Conservation (phyloP, 2,888 invertebrate genomes). For the Dromius quadrimaculatus region DNA sequence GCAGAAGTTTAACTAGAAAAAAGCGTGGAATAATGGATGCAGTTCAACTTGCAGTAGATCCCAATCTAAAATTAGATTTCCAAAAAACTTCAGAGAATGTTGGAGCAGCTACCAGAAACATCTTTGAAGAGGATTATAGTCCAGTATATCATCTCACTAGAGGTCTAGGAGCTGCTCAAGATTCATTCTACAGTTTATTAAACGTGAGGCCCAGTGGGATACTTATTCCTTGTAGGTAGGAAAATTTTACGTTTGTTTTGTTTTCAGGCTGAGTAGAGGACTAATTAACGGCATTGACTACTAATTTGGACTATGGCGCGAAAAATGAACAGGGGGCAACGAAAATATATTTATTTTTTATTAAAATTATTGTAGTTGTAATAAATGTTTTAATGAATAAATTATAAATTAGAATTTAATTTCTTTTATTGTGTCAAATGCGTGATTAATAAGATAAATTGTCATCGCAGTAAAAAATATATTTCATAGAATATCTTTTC, state of each 20-base stretch:
- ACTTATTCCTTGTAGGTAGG: conserved; percentile 41
- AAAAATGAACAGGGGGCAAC: conserved; percentile 14
- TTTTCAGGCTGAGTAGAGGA: conserved; percentile 10
- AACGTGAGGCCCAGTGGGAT: conserved; percentile 29
- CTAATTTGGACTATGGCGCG: not conserved
- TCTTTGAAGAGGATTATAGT: conserved; percentile 63
- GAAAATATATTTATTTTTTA: conserved; percentile 11
- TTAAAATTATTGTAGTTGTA: not conserved
- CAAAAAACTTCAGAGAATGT: conserved; percentile 64
- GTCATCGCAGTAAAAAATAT: too few species aligned
- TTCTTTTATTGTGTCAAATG: conserved; percentile 5
- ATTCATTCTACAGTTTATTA: conserved; percentile 56
- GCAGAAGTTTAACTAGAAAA: conserved; percentile 2
- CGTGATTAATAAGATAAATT: conserved; percentile 5
- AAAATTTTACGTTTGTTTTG: conserved; percentile 15
- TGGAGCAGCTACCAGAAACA: conserved; percentile 61
- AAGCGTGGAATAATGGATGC: conserved; percentile 20
- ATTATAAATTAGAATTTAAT: not conserved
- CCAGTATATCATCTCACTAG: conserved; percentile 64
- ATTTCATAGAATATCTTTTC: not conserved
- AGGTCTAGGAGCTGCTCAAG: conserved; percentile 62
- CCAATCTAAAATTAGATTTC: conserved; percentile 62
- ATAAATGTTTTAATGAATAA: conserved; percentile 11
- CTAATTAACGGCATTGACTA: conserved; percentile 10
- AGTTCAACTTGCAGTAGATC: conserved; percentile 58